A percentile compares a stretch with the other conserved stretches of the same genome.
These are phyloP conservation scores for Dendrocincla fuliginosa DNA, from an alignment of 2,797 vertebrate genomes.

Conservation along the genomic window DNA sequence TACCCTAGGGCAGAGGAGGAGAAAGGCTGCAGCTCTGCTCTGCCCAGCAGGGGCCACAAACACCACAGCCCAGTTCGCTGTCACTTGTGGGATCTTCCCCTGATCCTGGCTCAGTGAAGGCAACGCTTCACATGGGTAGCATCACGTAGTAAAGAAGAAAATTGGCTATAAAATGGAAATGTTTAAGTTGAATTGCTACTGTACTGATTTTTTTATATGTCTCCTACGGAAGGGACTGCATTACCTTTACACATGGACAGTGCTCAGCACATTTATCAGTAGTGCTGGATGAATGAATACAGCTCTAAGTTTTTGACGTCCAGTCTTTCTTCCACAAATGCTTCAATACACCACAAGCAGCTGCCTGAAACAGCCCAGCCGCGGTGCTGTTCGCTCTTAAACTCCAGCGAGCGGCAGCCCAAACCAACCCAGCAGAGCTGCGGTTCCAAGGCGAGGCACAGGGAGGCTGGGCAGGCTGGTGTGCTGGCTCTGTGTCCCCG, in stretches of 20 bases:
- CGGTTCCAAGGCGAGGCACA: background rate
- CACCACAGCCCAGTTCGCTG: background rate
- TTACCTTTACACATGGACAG: background rate
- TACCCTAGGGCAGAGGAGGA: conserved; percentile 81
- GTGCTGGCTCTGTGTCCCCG: background rate
- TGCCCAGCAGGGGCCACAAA: background rate
- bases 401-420: background rate
- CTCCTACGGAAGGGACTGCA: background rate
- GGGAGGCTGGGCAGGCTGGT: background rate
- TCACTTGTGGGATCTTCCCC: accelerated
- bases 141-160: background rate
- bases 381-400: background rate
- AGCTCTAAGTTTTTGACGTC: background rate
- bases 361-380: background rate
- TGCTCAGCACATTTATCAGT: background rate
- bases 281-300: background rate
- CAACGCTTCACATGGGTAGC: background rate
- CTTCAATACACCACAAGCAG: background rate
- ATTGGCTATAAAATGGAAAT: background rate
- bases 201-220: accelerated
- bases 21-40: background rate
- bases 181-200: background rate
- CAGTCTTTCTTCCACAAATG: background rate
- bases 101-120: background rate
- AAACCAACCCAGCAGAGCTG: background rate